Percentiles rank a stretch among this genome's conserved stretches.
phyloP scores from a whole-genome alignment of 1,140 invertebrate species.

The Panagrolaimus sp. region DNA sequence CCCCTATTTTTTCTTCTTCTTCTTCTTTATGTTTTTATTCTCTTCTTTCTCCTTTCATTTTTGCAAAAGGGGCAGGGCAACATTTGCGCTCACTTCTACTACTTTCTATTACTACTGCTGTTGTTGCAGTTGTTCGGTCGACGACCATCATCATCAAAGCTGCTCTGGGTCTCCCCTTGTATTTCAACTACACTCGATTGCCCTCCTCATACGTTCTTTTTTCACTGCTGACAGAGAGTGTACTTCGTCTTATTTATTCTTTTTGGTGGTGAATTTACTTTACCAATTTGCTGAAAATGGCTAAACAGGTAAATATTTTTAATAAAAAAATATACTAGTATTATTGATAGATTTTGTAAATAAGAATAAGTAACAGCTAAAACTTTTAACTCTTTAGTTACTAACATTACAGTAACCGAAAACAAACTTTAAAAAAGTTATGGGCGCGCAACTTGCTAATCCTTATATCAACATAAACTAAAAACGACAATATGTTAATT shows the following conservation, averaged over 20 bases:
- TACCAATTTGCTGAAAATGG: constrained; percentile 9
- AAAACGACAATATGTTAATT: too few relatives aligned
- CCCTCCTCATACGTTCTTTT: constrained; percentile 15
- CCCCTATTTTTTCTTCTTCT: too few relatives aligned
- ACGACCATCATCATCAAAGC: constrained; percentile 6
- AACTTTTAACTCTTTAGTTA: too few relatives aligned
- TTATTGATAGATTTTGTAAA: too few relatives aligned
- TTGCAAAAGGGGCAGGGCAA: background rate
- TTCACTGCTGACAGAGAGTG: constrained; percentile 9
- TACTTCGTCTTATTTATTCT: background rate
- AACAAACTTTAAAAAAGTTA: too few relatives aligned
- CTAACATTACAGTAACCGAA: too few relatives aligned
- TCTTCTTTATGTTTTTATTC: too few relatives aligned
- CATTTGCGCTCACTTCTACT: constrained; percentile 7
- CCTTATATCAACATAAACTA: too few relatives aligned
- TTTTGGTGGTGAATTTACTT: background rate
- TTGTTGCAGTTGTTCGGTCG: constrained; percentile 12
- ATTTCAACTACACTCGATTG: constrained; percentile 15
- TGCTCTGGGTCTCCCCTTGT: constrained; percentile 1
- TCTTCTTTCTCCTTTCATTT: too few relatives aligned
- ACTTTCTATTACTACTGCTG: too few relatives aligned
- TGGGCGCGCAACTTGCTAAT: too few relatives aligned
- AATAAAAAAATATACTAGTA: background rate
- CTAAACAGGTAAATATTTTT: constrained; percentile 17
- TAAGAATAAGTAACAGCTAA: too few relatives aligned